These are phyloP conservation scores for Troides helena DNA, from an alignment of 2,888 invertebrate species.

Conservation along the genomic window DNA sequence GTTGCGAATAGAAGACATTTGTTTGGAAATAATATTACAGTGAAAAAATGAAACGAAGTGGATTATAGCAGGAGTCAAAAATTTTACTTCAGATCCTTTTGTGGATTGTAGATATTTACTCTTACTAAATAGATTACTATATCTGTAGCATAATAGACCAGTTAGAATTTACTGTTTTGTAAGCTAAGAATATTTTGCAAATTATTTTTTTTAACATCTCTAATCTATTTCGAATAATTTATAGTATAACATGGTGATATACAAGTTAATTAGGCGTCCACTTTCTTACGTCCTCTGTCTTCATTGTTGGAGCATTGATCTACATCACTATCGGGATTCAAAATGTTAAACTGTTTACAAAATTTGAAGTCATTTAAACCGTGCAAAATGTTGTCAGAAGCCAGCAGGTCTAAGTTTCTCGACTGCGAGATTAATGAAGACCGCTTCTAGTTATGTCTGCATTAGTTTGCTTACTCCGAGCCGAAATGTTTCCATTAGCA, in stretches of 20 bases:
- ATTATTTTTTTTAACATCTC: too few relatives aligned
- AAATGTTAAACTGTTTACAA: slow-evolving; percentile 7
- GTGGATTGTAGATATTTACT: too few relatives aligned
- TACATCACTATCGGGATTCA: slow-evolving; percentile 6
- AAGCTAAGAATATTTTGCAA: too few relatives aligned
- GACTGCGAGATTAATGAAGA: slow-evolving; percentile 13
- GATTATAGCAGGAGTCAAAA: not conserved
- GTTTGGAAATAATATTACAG: not conserved
- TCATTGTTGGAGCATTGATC: slow-evolving; percentile 4
- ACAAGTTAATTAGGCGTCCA: not conserved
- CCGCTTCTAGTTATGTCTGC: not conserved
- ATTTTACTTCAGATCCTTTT: not conserved
- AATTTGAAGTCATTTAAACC: slow-evolving; percentile 10
- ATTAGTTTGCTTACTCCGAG: slow-evolving; percentile 6
- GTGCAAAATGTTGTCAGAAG: slow-evolving; percentile 8
- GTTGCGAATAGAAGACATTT: slow-evolving; percentile 9
- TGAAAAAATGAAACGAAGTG: slow-evolving; percentile 1
- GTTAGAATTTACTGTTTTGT: too few relatives aligned
- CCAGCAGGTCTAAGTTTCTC: slow-evolving; percentile 1
- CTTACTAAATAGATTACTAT: too few relatives aligned
- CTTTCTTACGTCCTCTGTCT: not conserved
- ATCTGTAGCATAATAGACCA: too few relatives aligned
- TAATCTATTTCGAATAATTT: not conserved
- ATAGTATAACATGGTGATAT: not conserved
- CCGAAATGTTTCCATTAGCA: too few relatives aligned